These are phyloP conservation scores for Auanema freiburgensis DNA, from an alignment of 2,888 invertebrate genomes.

Conservation along the genomic window DNA sequence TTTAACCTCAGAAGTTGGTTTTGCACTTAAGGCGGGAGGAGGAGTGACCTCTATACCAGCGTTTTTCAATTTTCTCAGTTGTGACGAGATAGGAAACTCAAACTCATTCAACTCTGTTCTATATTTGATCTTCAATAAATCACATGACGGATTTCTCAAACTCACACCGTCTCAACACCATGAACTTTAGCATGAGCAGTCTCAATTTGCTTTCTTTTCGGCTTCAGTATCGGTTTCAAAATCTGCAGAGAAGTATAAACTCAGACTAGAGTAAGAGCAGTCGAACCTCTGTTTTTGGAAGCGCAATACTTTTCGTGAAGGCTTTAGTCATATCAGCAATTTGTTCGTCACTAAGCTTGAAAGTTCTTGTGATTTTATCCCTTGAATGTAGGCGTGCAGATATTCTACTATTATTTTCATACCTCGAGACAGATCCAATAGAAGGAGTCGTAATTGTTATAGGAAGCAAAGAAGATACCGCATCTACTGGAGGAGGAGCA, in stretches of 20 bases:
- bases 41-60: conserved; percentile 13
- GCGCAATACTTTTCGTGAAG: conserved; percentile 19
- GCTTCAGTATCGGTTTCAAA: conserved; percentile 8
- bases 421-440: too few species aligned
- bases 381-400: too few species aligned
- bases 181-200: neutral
- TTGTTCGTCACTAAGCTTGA: neutral
- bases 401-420: too few species aligned
- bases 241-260: neutral
- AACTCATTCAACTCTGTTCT: conserved; percentile 27
- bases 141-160: too few species aligned
- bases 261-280: neutral
- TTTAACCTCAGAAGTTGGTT: conserved; percentile 3
- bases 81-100: conserved; percentile 45
- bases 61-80: conserved; percentile 16
- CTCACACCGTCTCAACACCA: neutral
- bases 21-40: conserved; percentile 15
- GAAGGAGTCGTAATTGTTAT: too few species aligned
- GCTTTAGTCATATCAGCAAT: conserved; percentile 10
- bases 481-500: conserved; percentile 11
- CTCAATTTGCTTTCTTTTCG: neutral
- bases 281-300: conserved; percentile 14
- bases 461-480: neutral
- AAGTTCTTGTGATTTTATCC: too few species aligned
- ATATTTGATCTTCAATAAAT: conserved; percentile 10